These are phyloP conservation scores for Lipophrys pholis DNA, from an alignment of 2,113 vertebrate genomes.

Conservation along the genomic window DNA sequence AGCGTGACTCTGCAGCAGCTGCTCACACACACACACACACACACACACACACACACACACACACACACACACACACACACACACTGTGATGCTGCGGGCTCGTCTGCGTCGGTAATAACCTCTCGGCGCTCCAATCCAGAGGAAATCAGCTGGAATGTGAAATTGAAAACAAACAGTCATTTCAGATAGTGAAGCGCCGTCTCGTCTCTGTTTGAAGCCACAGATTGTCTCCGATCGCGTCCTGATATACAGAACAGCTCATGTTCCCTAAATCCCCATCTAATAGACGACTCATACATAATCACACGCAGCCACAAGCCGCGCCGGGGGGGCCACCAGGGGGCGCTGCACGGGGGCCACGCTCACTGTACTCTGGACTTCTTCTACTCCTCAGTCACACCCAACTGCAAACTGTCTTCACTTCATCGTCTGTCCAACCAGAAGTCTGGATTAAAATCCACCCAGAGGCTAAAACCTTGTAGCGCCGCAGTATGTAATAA, in stretches of 20 bases:
- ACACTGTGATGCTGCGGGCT: slow-evolving; percentile 23
- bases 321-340: too few species aligned
- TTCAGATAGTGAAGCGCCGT: slow-evolving; percentile 71
- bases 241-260: slow-evolving; percentile 57
- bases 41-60: slow-evolving; percentile 29
- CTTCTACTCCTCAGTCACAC: too few species aligned
- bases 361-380: too few species aligned
- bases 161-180: slow-evolving; percentile 86
- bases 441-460: too few species aligned
- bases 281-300: slow-evolving; percentile 69
- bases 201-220: slow-evolving; percentile 51
- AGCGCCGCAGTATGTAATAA: too few species aligned
- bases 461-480: too few species aligned
- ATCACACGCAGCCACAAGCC: slow-evolving; percentile 39
- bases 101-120: slow-evolving; percentile 70
- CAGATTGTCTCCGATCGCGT: slow-evolving; percentile 66
- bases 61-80: neutral
- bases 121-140: slow-evolving; percentile 57
- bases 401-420: too few species aligned
- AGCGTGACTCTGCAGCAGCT: too few species aligned
- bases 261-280: slow-evolving; percentile 68
- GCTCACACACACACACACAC: too few species aligned
- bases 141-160: slow-evolving; percentile 79
- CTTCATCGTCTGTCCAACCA: too few species aligned
- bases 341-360: too few species aligned